Conservation (phyloP, 2,797 vertebrate species). For the Lithobates sylvaticus region DNA sequence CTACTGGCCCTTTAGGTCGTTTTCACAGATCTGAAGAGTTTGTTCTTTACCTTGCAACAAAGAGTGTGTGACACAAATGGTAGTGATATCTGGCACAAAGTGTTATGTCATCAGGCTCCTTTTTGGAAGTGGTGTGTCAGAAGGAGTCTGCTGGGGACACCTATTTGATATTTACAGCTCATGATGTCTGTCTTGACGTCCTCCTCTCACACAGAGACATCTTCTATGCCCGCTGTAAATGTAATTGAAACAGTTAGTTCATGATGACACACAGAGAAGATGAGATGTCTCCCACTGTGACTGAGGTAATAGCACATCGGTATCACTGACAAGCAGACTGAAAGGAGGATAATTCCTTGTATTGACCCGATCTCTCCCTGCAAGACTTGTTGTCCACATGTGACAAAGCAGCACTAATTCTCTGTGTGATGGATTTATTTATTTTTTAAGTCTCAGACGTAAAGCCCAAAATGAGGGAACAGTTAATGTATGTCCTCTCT, state of each 20-base stretch:
- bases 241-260: conserved; percentile 49
- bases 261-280: conserved; percentile 4
- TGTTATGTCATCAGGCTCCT: not conserved
- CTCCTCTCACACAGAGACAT: conserved; percentile 49
- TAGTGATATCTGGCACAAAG: not conserved
- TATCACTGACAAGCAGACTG: conserved; percentile 23
- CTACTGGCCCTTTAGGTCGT: too few relatives aligned
- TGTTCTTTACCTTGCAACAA: not conserved
- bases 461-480: not conserved
- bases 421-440: not conserved
- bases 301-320: not conserved
- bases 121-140: not conserved
- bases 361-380: conserved; percentile 7
- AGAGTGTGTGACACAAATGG: not conserved
- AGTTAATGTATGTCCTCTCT: not conserved
- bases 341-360: conserved; percentile 17
- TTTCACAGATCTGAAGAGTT: too few relatives aligned
- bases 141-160: not conserved
- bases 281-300: conserved; percentile 15
- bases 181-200: conserved; percentile 15
- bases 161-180: conserved; percentile 1
- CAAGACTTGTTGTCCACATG: not conserved
- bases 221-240: conserved; percentile 53
- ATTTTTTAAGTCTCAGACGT: not conserved
- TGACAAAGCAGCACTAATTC: not conserved